These are phyloP conservation scores for mouse (Mus musculus) DNA, from an alignment of 2,113 vertebrate species.

Conservation along the genomic window DNA sequence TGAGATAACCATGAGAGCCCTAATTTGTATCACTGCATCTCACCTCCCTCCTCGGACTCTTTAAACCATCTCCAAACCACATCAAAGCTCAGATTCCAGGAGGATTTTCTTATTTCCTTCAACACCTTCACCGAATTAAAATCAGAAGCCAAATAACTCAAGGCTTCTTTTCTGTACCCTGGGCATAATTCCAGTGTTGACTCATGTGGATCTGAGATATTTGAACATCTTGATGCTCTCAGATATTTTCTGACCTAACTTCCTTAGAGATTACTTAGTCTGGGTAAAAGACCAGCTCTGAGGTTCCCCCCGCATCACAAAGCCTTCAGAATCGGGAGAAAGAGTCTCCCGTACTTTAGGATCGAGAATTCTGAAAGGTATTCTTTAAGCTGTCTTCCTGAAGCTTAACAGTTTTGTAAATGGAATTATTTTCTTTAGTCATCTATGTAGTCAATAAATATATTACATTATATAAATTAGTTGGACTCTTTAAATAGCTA, in stretches of 20 bases:
- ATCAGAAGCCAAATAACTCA: conserved; percentile 60
- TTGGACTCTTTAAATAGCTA: conserved; percentile 11
- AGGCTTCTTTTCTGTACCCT: conserved; percentile 27
- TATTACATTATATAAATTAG: not conserved
- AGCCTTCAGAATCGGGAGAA: not conserved
- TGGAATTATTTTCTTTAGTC: conserved; percentile 50
- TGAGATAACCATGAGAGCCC: not conserved
- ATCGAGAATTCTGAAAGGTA: not conserved
- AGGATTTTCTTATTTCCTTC: conserved; percentile 66
- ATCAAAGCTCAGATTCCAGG: conserved; percentile 70
- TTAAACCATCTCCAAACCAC: conserved; percentile 77
- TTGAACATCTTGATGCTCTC: not conserved
- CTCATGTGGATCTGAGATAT: not conserved
- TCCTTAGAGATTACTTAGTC: not conserved
- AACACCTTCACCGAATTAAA: conserved; percentile 70
- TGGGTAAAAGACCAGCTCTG: not conserved
- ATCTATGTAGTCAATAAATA: conserved; percentile 33
- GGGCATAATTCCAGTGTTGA: conserved; percentile 54
- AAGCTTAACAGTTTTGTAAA: conserved; percentile 23
- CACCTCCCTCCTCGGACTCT: conserved; percentile 16
- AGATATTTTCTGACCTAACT: conserved; percentile 33
- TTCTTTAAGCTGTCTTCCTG: conserved; percentile 25
- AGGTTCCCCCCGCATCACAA: not conserved
- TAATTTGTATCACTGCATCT: not conserved
- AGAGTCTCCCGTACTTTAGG: not conserved